Evolutionary conservation across 2,113 vertebrate genomes (phyloP).

Genomic region (Capreolus pygargus): DNA sequence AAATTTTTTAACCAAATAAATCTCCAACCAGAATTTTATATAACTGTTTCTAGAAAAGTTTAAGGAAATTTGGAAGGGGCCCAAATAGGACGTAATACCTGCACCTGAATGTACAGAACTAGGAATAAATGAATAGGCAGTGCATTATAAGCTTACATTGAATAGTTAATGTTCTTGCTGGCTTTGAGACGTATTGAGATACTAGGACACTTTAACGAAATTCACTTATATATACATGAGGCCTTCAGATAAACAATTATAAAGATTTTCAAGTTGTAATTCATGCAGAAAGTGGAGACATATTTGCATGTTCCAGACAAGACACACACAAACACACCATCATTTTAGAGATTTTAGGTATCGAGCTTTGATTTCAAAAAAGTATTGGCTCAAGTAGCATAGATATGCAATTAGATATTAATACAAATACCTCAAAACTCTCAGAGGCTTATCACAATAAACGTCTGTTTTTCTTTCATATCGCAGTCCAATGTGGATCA

Average conservation of each 20-base stretch:
- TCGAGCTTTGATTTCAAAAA: neutral
- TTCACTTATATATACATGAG: neutral
- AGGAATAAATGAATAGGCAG: neutral
- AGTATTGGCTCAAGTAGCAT: neutral
- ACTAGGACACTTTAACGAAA: neutral
- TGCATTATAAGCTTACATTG: neutral
- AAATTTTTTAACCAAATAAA: constrained; percentile 17
- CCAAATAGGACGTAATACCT: neutral
- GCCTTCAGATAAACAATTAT: neutral
- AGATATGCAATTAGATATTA: constrained; percentile 23
- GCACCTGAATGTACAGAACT: neutral
- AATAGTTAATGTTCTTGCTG: neutral
- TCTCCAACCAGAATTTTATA: neutral
- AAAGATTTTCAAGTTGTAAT: constrained; percentile 26
- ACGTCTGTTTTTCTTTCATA: neutral
- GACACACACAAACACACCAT: neutral
- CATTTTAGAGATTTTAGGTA: constrained; percentile 15
- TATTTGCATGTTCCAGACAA: neutral
- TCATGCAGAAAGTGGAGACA: neutral
- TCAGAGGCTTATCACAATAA: neutral
- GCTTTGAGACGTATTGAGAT: neutral
- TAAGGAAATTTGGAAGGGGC: neutral
- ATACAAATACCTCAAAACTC: neutral
- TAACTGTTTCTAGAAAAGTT: neutral
- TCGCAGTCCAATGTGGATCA: neutral